phyloP scores from a whole-genome alignment of 1,140 invertebrate species.

The Orius laevigatus region DNA sequence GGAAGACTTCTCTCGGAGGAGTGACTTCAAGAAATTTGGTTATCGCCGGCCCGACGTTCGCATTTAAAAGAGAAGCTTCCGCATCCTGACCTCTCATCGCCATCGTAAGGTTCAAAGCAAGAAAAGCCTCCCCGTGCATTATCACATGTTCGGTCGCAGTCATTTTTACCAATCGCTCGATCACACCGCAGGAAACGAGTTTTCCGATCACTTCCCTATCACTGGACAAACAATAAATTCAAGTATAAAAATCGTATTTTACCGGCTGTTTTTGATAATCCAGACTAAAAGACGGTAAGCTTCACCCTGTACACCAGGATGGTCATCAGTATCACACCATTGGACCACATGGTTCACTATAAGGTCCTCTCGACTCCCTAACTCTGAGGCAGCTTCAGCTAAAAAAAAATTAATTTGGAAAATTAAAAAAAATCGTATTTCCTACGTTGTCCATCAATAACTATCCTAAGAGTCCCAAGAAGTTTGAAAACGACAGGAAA shows the following conservation, averaged over 20 bases:
- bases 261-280: slow-evolving; percentile 56
- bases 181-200: slow-evolving; percentile 46
- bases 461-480: slow-evolving; percentile 68
- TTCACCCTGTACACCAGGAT: slow-evolving; percentile 71
- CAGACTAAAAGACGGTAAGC: slow-evolving; percentile 65
- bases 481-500: slow-evolving; percentile 72
- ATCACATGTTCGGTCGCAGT: slow-evolving; percentile 58
- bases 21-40: slow-evolving; percentile 16
- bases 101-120: slow-evolving; percentile 46
- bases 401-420: slow-evolving; percentile 19
- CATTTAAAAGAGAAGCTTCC: slow-evolving; percentile 18
- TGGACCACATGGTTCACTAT: slow-evolving; percentile 46
- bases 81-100: slow-evolving; percentile 25
- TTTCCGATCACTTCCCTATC: slow-evolving; percentile 38
- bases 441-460: slow-evolving; percentile 59
- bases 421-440: slow-evolving; percentile 1
- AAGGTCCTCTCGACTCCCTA: slow-evolving; percentile 36
- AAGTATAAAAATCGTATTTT: slow-evolving; percentile 15
- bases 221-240: slow-evolving; percentile 23
- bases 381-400: slow-evolving; percentile 42
- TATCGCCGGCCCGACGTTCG: slow-evolving; percentile 20
- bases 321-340: slow-evolving; percentile 62
- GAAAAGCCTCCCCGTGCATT: slow-evolving; percentile 77
- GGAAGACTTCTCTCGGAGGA: slow-evolving; percentile 20
- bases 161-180: slow-evolving; percentile 63